Evolutionary conservation across 2,113 vertebrate species (phyloP).

Genomic region (Ochotona curzoniae): DNA sequence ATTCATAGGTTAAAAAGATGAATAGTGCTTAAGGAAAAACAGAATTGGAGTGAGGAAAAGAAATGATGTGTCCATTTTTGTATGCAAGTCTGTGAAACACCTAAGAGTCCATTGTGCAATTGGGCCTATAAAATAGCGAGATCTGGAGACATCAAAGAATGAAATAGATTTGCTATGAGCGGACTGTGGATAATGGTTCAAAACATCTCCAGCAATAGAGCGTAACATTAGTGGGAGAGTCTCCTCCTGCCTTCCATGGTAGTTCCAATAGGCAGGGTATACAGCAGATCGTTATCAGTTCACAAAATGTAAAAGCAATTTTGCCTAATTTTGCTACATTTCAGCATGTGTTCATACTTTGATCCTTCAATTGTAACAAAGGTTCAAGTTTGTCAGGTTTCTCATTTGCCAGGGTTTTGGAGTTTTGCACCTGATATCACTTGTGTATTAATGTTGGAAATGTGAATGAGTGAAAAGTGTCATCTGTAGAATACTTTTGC

Average conservation of each 20-base stretch:
- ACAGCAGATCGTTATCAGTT: slow-evolving; percentile 1
- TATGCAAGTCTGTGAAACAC: background rate
- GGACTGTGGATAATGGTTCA: background rate
- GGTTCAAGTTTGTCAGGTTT: background rate
- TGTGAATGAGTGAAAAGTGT: background rate
- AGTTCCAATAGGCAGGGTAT: background rate
- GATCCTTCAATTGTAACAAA: slow-evolving; percentile 51
- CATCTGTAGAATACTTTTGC: background rate
- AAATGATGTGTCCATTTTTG: background rate
- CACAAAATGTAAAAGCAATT: slow-evolving; percentile 28
- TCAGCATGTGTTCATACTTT: background rate
- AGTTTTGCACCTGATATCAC: slow-evolving; percentile 30
- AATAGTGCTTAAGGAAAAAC: background rate
- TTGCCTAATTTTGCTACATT: slow-evolving; percentile 37
- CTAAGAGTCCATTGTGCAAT: background rate
- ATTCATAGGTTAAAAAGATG: background rate
- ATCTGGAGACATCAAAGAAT: background rate
- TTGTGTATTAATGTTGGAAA: slow-evolving; percentile 5
- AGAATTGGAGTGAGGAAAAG: background rate
- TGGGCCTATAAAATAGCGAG: background rate
- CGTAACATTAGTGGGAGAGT: background rate
- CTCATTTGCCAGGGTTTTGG: background rate
- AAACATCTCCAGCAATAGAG: background rate
- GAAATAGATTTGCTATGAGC: background rate
- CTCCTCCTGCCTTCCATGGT: background rate